A percentile compares a stretch with the other conserved stretches of the same genome.
These are phyloP conservation scores for Julus scandinavius DNA, from an alignment of 2,888 invertebrate genomes.

Conservation along the genomic window DNA sequence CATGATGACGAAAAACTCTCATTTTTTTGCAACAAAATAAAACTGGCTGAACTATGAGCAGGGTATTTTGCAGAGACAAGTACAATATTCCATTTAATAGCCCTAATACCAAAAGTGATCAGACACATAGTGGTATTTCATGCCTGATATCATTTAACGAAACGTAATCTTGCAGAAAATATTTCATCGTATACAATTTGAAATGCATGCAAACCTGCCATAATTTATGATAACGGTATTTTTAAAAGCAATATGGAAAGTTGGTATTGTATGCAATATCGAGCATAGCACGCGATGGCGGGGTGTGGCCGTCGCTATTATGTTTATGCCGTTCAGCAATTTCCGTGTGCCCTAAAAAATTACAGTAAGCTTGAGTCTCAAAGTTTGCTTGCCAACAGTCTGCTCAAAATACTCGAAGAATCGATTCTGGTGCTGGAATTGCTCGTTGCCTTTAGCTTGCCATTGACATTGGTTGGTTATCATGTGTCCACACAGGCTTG, in stretches of 20 bases:
- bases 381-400: conserved; percentile 14
- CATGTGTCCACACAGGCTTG: background rate
- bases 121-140: background rate
- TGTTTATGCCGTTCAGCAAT: background rate
- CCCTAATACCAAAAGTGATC: too few species aligned
- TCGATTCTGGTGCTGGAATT: background rate
- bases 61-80: too few species aligned
- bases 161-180: background rate
- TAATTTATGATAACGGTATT: background rate
- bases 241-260: background rate
- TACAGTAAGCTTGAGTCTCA: background rate
- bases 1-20: too few species aligned
- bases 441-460: background rate
- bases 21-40: too few species aligned
- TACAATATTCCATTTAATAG: too few species aligned
- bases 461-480: background rate
- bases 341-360: background rate
- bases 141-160: background rate
- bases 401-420: background rate
- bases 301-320: conserved; percentile 2
- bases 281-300: background rate
- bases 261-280: conserved; percentile 3
- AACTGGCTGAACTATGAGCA: too few species aligned
- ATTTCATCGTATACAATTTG: background rate
- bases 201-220: background rate